Base-by-base conservation (phyloP, 1,140 invertebrate genomes). In the Planococcus citri region DNA sequence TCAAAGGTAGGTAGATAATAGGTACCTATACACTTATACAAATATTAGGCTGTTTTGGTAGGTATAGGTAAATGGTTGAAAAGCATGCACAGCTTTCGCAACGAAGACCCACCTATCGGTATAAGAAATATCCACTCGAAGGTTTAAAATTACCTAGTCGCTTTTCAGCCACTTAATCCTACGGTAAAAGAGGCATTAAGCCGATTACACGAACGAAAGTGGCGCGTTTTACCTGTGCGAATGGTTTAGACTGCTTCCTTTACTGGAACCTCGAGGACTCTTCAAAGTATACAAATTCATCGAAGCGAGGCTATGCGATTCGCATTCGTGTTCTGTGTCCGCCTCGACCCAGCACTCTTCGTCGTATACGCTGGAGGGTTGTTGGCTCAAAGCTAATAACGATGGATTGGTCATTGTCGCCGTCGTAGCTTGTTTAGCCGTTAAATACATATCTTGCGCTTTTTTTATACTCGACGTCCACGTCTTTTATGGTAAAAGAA, bases 391-490 rank as follows among this genome's bases (percentile, higher is more conserved):
- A 14, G 71, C 69, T 22, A 72, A 51, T 6, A 72, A 77, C 76
- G 71, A 78, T 71, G 22, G 78, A 72, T 57, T 51, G 12, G 51
- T 71, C 60, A 64, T 64, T 25, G 60, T 64, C 37, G 71, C 70
- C 3, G 74, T 72, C 1, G 74, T 75, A 24, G 81, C 79, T 68
- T 80, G 78, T 76, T 83, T 85, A 27, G 83, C 81, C 74, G 83
- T 79, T 61, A 78, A 75, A 76, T 87, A 86, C 58, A 85, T 77
- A 38, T 82, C 83, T 77, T 88, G 85, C 25, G 86, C 86, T 75
- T 87, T 86, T 69, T 79, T 78, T 57, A 89, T 81, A 70, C 83
- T 79, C 14, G 87, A 86, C 58, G 83, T 77, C 86, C 86, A 89
- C 70, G 80, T 81, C 76, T 83, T 74, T 2, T 75, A 75, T n/a